Conservation (phyloP, 2,888 invertebrate species). For the Sisyra nigra region DNA sequence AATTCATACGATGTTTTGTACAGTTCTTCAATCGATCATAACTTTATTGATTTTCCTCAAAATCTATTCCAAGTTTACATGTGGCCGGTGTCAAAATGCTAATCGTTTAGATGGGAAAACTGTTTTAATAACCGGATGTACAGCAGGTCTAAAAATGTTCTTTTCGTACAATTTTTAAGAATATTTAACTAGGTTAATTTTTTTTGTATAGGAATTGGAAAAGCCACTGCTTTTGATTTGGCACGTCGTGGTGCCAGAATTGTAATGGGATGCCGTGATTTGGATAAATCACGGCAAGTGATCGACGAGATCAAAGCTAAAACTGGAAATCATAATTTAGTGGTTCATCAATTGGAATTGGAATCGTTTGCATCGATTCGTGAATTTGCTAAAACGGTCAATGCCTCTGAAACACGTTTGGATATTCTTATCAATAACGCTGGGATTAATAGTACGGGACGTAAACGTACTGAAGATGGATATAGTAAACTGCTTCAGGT, state of each 20-base stretch:
- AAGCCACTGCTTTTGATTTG: slow-evolving; percentile 52
- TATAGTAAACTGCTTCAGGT: slow-evolving; percentile 42
- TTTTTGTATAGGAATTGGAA: slow-evolving; percentile 36
- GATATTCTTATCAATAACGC: slow-evolving; percentile 44
- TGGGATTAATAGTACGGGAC: slow-evolving; percentile 29
- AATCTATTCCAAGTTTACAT: too few relatives aligned
- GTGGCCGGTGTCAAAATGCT: too few relatives aligned
- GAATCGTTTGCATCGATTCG: slow-evolving; percentile 32
- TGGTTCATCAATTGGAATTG: slow-evolving; percentile 35
- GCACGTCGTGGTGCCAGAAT: slow-evolving; percentile 57
- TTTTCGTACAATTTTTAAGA: neutral
- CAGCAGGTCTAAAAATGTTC: neutral
- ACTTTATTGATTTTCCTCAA: too few relatives aligned
- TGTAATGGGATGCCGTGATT: slow-evolving; percentile 67
- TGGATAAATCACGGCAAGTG: slow-evolving; percentile 48
- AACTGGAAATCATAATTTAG: slow-evolving; percentile 45
- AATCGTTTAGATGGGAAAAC: neutral
- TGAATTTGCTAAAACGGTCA: slow-evolving; percentile 37
- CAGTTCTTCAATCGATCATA: too few relatives aligned
- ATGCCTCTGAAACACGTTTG: slow-evolving; percentile 28
- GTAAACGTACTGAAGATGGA: slow-evolving; percentile 35
- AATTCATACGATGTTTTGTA: too few relatives aligned
- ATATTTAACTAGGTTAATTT: neutral
- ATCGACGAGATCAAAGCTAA: slow-evolving; percentile 49
- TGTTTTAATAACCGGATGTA: neutral